Percentiles rank a stretch among this genome's conserved stretches.
Evolutionary conservation across 2,113 vertebrate species (phyloP).

Genomic region (Xenopus borealis): DNA sequence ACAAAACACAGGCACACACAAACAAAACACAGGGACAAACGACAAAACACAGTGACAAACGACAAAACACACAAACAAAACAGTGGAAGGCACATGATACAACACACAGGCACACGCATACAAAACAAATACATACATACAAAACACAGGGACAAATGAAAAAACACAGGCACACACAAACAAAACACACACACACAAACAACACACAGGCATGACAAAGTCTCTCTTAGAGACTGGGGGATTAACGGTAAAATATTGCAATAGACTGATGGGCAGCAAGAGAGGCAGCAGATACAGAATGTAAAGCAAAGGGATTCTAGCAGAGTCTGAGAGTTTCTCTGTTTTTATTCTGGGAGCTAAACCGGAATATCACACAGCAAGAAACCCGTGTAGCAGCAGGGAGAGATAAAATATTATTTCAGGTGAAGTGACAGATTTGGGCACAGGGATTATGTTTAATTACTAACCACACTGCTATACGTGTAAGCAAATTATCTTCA

Average conservation of each 20-base stretch:
- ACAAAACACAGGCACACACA: no score
- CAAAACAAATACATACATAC: no score
- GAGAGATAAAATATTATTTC: not conserved
- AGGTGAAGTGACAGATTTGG: not conserved
- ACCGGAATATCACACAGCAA: not conserved
- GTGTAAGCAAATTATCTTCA: slow-evolving; percentile 3
- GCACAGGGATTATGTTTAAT: slow-evolving; percentile 3
- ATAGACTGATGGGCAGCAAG: not conserved
- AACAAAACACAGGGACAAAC: not conserved
- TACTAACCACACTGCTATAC: not conserved
- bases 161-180: no score
- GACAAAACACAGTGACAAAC: no score
- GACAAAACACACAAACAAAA: not conserved
- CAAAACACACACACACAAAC: no score
- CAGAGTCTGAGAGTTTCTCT: not conserved
- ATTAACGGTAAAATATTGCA: not conserved
- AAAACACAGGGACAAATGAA: no score
- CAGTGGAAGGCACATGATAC: not conserved
- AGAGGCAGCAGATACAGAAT: not conserved
- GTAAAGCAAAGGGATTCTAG: not conserved
- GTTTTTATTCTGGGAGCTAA: not conserved
- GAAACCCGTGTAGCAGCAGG: not conserved
- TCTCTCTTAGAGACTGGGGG: not conserved
- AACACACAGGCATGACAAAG: not conserved
- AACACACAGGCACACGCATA: no score